Conservation (phyloP, 2,888 invertebrate genomes). For the Synergus itoensis region DNA sequence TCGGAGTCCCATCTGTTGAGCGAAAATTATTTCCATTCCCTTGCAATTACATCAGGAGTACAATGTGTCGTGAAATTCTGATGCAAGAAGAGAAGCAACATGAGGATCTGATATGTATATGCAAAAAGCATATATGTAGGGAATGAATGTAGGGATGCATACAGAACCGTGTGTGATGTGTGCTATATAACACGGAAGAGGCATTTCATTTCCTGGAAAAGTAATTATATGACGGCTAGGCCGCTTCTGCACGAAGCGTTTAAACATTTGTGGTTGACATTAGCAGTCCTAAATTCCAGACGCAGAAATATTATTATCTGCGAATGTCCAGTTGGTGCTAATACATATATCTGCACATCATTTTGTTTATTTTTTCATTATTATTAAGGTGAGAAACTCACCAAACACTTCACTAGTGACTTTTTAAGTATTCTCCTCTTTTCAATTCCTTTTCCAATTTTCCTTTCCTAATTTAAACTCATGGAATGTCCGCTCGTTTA, state of each 20-base stretch:
- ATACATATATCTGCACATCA: background rate
- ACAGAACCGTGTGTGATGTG: background rate
- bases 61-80: slow-evolving; percentile 15
- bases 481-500: too few relatives aligned
- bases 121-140: background rate
- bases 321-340: background rate
- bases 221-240: slow-evolving; percentile 23
- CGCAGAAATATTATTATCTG: background rate
- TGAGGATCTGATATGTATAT: background rate
- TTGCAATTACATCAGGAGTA: background rate
- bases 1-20: background rate
- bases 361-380: background rate
- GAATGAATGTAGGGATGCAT: background rate
- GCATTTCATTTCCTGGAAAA: slow-evolving; percentile 28
- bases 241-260: slow-evolving; percentile 13
- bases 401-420: background rate
- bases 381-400: background rate
- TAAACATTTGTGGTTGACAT: slow-evolving; percentile 20
- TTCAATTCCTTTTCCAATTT: too few relatives aligned
- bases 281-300: background rate
- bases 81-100: background rate
- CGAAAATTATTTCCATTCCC: background rate
- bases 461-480: too few relatives aligned
- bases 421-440: background rate
- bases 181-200: background rate